These are phyloP conservation scores for Sycobia sp. DNA, from an alignment of 1,140 invertebrate genomes.

Conservation along the genomic window DNA sequence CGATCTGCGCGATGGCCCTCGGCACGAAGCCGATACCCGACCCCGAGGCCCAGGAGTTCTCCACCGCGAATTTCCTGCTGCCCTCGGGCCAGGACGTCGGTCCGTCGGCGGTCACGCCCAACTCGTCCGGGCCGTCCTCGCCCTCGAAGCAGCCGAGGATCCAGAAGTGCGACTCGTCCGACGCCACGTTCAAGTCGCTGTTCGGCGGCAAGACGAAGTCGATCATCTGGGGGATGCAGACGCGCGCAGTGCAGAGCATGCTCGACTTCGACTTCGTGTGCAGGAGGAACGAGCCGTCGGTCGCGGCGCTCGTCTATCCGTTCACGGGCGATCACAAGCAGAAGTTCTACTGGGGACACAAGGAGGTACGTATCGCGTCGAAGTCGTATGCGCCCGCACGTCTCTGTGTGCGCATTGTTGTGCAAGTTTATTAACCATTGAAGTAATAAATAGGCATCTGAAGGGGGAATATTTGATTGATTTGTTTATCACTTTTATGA, in stretches of 20 bases:
- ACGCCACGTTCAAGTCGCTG: conserved; percentile 58
- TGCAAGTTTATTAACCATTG: too few relatives aligned
- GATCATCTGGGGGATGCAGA: conserved; percentile 99
- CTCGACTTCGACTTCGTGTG: conserved; percentile 99
- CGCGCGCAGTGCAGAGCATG: conserved; percentile 96
- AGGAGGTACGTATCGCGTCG: conserved; percentile 73
- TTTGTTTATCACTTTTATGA: too few relatives aligned
- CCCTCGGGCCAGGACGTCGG: conserved; percentile 74
- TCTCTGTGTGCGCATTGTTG: too few relatives aligned
- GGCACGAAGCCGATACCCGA: conserved; percentile 87
- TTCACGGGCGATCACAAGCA: conserved; percentile 99
- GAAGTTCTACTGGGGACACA: conserved; percentile 99
- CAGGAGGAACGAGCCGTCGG: conserved; percentile 82
- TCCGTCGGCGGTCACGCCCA: conserved; percentile 52
- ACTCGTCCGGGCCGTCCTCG: conserved; percentile 47
- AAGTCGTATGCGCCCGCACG: too few relatives aligned
- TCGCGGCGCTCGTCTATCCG: conserved; percentile 97
- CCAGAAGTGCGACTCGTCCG: conserved; percentile 41
- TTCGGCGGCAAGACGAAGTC: conserved; percentile 88
- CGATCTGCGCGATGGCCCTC: conserved; percentile 96
- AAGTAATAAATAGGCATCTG: too few relatives aligned
- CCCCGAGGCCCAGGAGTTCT: conserved; percentile 69
- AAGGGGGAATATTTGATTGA: too few relatives aligned
- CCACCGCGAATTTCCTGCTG: conserved; percentile 93
- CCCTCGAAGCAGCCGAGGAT: conserved; percentile 41